Percentiles rank a stretch among this genome's conserved stretches.
Conservation (phyloP, 1,140 invertebrate species). For the Drosophila obscura region DNA sequence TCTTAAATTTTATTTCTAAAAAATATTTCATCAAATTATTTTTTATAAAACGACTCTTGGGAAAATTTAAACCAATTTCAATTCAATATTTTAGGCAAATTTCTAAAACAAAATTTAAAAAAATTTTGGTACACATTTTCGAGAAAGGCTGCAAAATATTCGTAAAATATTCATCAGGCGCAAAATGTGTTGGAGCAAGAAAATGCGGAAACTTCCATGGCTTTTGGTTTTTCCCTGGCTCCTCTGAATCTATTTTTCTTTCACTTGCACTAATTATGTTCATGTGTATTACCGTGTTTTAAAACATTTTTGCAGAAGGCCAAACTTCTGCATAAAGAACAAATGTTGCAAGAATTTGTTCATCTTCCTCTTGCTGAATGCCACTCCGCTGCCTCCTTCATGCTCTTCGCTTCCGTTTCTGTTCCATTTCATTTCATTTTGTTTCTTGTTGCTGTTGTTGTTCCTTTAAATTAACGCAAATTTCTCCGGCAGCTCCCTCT, state of each 20-base stretch:
- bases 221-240: neutral
- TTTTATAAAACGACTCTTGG: too few species aligned
- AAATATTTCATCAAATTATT: too few species aligned
- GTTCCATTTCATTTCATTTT: slow-evolving; percentile 30
- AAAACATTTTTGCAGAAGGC: slow-evolving; percentile 27
- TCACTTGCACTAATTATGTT: slow-evolving; percentile 21
- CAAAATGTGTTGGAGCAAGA: neutral
- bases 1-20: too few species aligned
- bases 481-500: slow-evolving; percentile 7
- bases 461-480: slow-evolving; percentile 41
- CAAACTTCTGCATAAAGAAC: slow-evolving; percentile 31
- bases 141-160: too few species aligned
- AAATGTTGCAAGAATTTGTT: slow-evolving; percentile 35
- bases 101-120: too few species aligned
- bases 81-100: too few species aligned
- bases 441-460: neutral
- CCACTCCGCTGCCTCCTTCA: neutral
- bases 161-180: too few species aligned
- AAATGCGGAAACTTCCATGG: neutral
- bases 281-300: slow-evolving; percentile 27
- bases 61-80: too few species aligned
- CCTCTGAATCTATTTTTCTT: too few species aligned
- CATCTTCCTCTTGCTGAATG: neutral
- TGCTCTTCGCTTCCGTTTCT: slow-evolving; percentile 10
- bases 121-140: neutral